Percentiles rank a stretch among this genome's conserved stretches.
phyloP scores from a whole-genome alignment of 2,797 vertebrate species.

The Myiothlypis coronata region DNA sequence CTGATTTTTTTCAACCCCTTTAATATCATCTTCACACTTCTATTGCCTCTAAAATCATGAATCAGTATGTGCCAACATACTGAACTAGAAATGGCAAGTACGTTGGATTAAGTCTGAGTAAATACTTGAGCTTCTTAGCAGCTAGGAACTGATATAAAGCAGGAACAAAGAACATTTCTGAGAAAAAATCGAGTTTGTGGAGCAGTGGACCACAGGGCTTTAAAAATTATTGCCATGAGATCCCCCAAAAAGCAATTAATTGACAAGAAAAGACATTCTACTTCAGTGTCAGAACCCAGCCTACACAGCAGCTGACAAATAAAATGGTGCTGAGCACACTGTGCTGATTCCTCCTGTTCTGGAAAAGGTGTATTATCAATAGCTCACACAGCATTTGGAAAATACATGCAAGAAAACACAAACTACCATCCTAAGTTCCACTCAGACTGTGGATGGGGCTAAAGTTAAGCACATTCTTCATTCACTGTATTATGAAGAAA shows the following conservation, averaged over 20 bases:
- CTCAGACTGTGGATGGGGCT: not conserved
- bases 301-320: not conserved
- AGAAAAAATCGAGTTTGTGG: not conserved
- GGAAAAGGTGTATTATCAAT: fast-evolving
- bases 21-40: not conserved
- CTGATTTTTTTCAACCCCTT: not conserved
- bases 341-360: not conserved
- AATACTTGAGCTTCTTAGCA: not conserved
- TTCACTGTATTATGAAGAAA: not conserved
- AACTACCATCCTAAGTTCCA: not conserved
- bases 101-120: not conserved
- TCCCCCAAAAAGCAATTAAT: not conserved
- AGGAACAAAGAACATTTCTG: not conserved
- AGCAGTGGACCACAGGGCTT: not conserved
- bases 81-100: not conserved
- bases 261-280: not conserved
- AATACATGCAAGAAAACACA: not conserved
- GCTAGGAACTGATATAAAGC: not conserved
- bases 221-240: not conserved
- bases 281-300: not conserved
- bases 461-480: not conserved
- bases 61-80: not conserved
- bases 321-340: not conserved
- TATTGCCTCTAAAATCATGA: not conserved
- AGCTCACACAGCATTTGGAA: not conserved